Percentiles rank a stretch among this genome's conserved stretches.
Evolutionary conservation across 2,888 invertebrate species (phyloP).

Genomic region (Odontothrips loti): DNA sequence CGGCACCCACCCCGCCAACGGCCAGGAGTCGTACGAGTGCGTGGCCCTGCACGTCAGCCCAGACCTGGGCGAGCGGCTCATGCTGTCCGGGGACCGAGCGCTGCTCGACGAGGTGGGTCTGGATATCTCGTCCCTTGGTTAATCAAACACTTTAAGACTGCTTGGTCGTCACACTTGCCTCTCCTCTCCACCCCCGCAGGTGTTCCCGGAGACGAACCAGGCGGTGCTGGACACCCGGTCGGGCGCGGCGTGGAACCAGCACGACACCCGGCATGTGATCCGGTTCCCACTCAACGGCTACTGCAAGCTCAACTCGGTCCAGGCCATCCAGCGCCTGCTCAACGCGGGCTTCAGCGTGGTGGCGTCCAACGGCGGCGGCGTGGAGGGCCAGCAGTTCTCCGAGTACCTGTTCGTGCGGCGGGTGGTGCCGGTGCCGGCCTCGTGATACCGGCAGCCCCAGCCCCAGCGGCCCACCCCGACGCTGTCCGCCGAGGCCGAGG

Average conservation of each 20-base stretch:
- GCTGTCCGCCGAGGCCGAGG: neutral
- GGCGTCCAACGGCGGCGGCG: constrained; percentile 81
- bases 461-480: neutral
- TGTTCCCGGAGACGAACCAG: constrained; percentile 71
- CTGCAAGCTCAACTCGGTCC: constrained; percentile 84
- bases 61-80: constrained; percentile 73
- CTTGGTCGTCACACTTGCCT: neutral
- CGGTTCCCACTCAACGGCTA: constrained; percentile 83
- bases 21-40: constrained; percentile 62
- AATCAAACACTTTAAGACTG: too few species aligned
- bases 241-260: constrained; percentile 75
- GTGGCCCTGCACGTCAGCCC: constrained; percentile 76
- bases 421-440: constrained; percentile 41
- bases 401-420: constrained; percentile 76
- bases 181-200: constrained; percentile 27
- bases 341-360: constrained; percentile 73
- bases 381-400: constrained; percentile 84
- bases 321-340: constrained; percentile 75
- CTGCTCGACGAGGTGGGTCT: constrained; percentile 61
- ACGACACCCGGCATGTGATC: constrained; percentile 76
- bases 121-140: neutral
- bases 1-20: constrained; percentile 30
- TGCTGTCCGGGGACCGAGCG: constrained; percentile 73
- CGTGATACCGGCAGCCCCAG: neutral
- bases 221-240: constrained; percentile 74